Evolutionary conservation across 2,888 invertebrate species (phyloP).

Genomic region (Brachyopa scutellaris): DNA sequence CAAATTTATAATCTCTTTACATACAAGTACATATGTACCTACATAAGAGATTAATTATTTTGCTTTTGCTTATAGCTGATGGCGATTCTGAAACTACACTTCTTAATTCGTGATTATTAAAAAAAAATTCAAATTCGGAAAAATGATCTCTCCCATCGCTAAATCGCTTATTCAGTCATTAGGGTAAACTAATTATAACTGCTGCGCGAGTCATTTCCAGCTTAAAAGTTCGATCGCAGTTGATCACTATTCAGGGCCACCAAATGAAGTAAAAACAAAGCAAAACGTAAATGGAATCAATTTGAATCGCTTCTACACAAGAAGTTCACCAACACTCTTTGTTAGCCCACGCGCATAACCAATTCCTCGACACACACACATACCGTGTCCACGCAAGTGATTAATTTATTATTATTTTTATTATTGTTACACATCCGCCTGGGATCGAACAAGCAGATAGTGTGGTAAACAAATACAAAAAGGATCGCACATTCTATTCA

Average conservation of each 20-base stretch:
- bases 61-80: constrained; percentile 37
- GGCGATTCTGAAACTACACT: constrained; percentile 35
- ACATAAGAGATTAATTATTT: constrained; percentile 49
- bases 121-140: no score
- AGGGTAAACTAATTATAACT: constrained; percentile 28
- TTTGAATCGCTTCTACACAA: constrained; percentile 36
- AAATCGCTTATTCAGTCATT: constrained; percentile 23
- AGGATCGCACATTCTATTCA: constrained; percentile 41
- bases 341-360: constrained; percentile 56
- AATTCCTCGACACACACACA: constrained; percentile 25
- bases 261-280: constrained; percentile 25
- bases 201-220: constrained; percentile 21
- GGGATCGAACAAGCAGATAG: constrained; percentile 1
- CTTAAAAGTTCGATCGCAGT: constrained; percentile 44
- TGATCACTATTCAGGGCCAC: constrained; percentile 45
- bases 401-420: constrained; percentile 72
- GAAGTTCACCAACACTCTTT: constrained; percentile 46
- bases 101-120: constrained; percentile 46
- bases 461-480: neutral
- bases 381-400: constrained; percentile 60
- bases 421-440: constrained; percentile 66
- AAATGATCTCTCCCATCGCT: neutral
- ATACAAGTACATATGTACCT: constrained; percentile 35
- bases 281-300: constrained; percentile 23
- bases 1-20: constrained; percentile 41